These are phyloP conservation scores for Tethya wilhelma DNA, from an alignment of 37 sponge, comb jelly and placozoan genomes.

Conservation along the genomic window DNA sequence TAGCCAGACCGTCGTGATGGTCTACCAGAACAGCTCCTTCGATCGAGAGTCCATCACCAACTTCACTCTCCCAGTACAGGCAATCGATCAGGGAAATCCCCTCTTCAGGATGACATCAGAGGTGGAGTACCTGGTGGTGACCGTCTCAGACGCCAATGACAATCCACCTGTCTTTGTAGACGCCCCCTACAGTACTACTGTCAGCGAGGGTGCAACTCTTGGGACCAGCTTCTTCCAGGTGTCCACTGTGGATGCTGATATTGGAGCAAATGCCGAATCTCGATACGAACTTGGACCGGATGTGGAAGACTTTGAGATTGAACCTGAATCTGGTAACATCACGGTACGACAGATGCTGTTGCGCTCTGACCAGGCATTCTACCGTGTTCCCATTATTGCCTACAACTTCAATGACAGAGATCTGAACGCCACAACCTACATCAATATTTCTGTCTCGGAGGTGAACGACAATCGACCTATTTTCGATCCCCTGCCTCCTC, in stretches of 20 bases:
- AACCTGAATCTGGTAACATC: slow-evolving; percentile 34
- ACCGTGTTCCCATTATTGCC: slow-evolving; percentile 36
- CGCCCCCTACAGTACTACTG: slow-evolving; percentile 40
- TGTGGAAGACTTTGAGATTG: slow-evolving; percentile 42
- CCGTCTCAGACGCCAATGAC: slow-evolving; percentile 48
- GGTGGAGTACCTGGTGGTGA: background rate
- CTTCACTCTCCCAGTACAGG: slow-evolving; percentile 52
- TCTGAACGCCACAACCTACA: background rate
- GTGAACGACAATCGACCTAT: slow-evolving; percentile 38
- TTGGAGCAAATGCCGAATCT: slow-evolving; percentile 32
- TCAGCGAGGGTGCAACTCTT: slow-evolving; percentile 42
- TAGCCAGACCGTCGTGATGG: background rate
- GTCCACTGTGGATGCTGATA: slow-evolving; percentile 39
- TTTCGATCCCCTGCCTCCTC: background rate
- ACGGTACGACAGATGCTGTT: slow-evolving; percentile 6
- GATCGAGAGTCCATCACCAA: slow-evolving; percentile 53
- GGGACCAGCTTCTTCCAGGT: slow-evolving; percentile 34
- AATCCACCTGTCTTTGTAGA: slow-evolving; percentile 47
- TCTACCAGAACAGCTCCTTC: slow-evolving; percentile 10
- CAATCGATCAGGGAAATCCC: slow-evolving; percentile 40
- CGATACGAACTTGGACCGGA: slow-evolving; percentile 16
- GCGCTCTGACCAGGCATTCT: slow-evolving; percentile 1
- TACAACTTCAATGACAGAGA: slow-evolving; percentile 47
- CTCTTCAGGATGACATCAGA: slow-evolving; percentile 29
- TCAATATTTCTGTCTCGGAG: slow-evolving; percentile 49